These are phyloP conservation scores for Charadrius vociferus DNA, from an alignment of 2,113 vertebrate species.

Conservation along the genomic window DNA sequence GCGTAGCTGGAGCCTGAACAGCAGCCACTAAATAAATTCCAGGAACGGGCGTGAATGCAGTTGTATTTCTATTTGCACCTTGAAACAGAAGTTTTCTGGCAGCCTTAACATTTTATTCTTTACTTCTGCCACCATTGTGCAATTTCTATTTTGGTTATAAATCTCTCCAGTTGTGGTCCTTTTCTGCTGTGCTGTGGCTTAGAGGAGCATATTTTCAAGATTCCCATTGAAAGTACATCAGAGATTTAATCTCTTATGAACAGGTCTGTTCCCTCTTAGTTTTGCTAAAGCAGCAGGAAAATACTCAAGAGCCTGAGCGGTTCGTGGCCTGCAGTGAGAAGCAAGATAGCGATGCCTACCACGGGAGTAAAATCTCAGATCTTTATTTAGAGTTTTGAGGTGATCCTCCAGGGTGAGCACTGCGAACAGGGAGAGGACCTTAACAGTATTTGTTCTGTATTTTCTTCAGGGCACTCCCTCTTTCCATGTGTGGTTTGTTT, in stretches of 20 bases:
- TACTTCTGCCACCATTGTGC: neutral
- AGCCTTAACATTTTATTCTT: neutral
- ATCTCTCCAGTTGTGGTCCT: neutral
- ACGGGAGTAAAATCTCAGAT: neutral
- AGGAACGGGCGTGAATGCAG: neutral
- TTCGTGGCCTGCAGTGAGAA: neutral
- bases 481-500: neutral
- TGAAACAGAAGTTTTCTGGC: neutral
- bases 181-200: neutral
- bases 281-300: neutral
- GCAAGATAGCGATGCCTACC: rapidly evolving
- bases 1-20: neutral
- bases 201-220: neutral
- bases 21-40: neutral
- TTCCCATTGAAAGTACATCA: neutral
- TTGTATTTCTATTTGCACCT: neutral
- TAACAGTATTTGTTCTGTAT: neutral
- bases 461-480: neutral
- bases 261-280: neutral
- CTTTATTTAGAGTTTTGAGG: neutral
- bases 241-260: neutral
- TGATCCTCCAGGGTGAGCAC: neutral
- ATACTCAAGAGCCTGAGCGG: neutral
- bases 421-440: neutral
- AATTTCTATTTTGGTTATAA: neutral